phyloP scores from a whole-genome alignment of 2,888 invertebrate genomes.

The Diadegma fenestrale region DNA sequence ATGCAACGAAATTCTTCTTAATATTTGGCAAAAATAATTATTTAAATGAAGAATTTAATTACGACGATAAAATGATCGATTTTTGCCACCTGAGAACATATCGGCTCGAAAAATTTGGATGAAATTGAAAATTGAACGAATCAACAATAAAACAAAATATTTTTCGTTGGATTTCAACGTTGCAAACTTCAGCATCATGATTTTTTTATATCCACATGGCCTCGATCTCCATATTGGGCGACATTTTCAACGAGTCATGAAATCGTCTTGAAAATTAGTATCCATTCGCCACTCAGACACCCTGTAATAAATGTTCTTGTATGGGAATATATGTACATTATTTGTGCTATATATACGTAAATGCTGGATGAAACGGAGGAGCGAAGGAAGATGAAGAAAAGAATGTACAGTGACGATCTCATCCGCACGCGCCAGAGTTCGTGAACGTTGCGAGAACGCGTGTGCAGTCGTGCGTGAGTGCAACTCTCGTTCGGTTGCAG shows the following conservation, averaged over 20 bases:
- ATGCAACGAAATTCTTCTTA: too few relatives aligned
- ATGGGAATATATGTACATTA: background rate
- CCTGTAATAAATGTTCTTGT: background rate
- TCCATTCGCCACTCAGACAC: background rate
- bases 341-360: background rate
- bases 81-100: too few relatives aligned
- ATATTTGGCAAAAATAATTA: too few relatives aligned
- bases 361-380: conserved; percentile 7
- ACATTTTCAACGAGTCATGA: background rate
- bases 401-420: conserved; percentile 4
- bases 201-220: background rate
- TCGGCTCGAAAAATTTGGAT: too few relatives aligned
- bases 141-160: too few relatives aligned
- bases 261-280: background rate
- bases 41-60: too few relatives aligned
- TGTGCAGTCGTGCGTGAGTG: conserved; percentile 25
- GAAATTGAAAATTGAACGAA: too few relatives aligned
- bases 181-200: too few relatives aligned
- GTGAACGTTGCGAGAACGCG: conserved; percentile 17
- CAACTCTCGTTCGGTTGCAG: conserved; percentile 14
- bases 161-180: too few relatives aligned
- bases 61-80: too few relatives aligned
- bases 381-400: conserved; percentile 9
- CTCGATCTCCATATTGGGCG: background rate
- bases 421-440: conserved; percentile 41